phyloP scores from a whole-genome alignment of 2,888 invertebrate genomes.

The Machimus rusticus region DNA sequence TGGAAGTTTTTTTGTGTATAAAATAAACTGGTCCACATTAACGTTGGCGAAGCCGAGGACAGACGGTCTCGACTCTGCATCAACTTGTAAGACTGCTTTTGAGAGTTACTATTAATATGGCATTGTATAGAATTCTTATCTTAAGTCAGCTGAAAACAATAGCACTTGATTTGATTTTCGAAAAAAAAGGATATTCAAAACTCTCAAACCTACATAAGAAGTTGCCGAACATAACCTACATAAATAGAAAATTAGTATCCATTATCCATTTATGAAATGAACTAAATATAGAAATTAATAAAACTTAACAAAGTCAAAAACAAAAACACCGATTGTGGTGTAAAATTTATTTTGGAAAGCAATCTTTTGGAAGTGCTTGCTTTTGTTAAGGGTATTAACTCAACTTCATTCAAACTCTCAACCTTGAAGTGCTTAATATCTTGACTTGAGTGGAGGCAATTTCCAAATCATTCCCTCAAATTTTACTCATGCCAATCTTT shows the following conservation, averaged over 20 bases:
- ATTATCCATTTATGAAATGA: too few relatives aligned
- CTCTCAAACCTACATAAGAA: too few relatives aligned
- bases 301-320: too few relatives aligned
- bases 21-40: not conserved
- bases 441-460: not conserved
- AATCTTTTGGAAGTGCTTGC: not conserved
- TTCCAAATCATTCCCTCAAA: not conserved
- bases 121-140: not conserved
- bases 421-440: not conserved
- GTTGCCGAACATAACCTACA: too few relatives aligned
- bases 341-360: not conserved
- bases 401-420: not conserved
- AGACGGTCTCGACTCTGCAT: not conserved
- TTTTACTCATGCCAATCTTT: not conserved
- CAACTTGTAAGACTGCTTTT: not conserved
- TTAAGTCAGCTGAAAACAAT: not conserved
- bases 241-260: too few relatives aligned
- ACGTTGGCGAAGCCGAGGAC: not conserved
- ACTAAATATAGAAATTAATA: too few relatives aligned
- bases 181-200: not conserved
- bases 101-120: not conserved
- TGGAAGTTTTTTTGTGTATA: not conserved
- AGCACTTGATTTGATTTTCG: not conserved
- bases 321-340: not conserved
- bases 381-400: not conserved